phyloP scores from a whole-genome alignment of 2,113 vertebrate species.

The Coracopsis vasa region DNA sequence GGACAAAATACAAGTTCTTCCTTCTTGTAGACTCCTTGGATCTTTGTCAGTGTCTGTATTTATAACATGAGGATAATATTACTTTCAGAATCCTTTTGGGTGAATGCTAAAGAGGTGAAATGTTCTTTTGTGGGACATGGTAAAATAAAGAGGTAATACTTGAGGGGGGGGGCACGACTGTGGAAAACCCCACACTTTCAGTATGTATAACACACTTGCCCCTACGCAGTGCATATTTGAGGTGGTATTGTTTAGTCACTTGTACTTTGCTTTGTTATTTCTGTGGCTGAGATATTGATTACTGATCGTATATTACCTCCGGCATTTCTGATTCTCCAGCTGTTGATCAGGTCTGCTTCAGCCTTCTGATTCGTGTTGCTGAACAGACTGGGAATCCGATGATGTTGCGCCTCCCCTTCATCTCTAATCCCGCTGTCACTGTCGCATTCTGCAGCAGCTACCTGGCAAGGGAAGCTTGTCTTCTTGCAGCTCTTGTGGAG shows the following conservation, averaged over 20 bases:
- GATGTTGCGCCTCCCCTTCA: background rate
- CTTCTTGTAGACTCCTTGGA: background rate
- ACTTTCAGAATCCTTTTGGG: background rate
- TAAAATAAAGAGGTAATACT: background rate
- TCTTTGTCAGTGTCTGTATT: background rate
- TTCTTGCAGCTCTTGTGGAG: background rate
- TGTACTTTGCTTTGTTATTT: background rate
- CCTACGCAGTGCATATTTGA: background rate
- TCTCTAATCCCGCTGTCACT: background rate
- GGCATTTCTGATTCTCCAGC: background rate
- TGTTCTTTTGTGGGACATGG: background rate
- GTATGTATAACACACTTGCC: background rate
- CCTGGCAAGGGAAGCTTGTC: background rate
- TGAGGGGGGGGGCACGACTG: no score
- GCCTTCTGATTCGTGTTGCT: background rate
- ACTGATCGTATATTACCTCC: background rate
- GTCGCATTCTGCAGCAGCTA: background rate
- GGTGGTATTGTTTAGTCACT: background rate
- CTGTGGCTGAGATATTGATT: background rate
- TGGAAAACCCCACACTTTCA: fast-evolving
- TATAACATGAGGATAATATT: background rate
- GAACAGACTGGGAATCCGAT: background rate
- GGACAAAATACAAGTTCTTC: background rate
- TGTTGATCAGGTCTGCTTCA: background rate
- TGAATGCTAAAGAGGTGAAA: background rate